Base-by-base conservation (phyloP, 2,113 vertebrate genomes). In the Vidua macroura region DNA sequence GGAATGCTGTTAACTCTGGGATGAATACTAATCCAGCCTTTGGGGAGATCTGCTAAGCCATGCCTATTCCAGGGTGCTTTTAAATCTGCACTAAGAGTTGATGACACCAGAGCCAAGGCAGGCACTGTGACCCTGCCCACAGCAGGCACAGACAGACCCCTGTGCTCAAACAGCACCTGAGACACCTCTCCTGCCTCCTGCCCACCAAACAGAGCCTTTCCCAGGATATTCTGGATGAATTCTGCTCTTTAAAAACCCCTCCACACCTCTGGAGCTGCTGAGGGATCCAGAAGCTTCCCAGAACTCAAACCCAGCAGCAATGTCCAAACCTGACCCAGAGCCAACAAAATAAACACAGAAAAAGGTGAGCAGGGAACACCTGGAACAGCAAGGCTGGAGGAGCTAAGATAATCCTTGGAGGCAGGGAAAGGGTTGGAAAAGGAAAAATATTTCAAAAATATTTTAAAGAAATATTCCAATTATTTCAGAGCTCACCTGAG, bases 21-120 rank as follows among this genome's bases (percentile, higher is more conserved):
- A 66, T 92, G 93, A 89, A 74, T 63, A 74, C 88, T 74, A 83
- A 83, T 21, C 21, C 6, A 66, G 93, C 91, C 88, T 66, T 53
- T 49, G 63, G 93, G 88, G 75, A 83, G 35, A 86, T 74, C 86
- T 35, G 35, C 35, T 83, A 51, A 80, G 76, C 53, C 63, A 60
- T 2, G 3, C 3, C 10, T 49, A 4, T 25, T 51, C 20, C 15
- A 58, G 58, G 75, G 59, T 11, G 31, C 28, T 83, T 76, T 59
- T 19, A 83, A 83, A 88, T 9, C 89, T 70, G 68, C 73, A 88
- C 0, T 9, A 49, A 23, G 6, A 93, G 20, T 83, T 88, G 49
- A 58, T 74, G 37, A 35, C 35, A 35, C 35, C 35, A 41, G 21
- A 76, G 49, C 63, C 48, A 21, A 80, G 74, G 16, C 46, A 67